phyloP scores from a whole-genome alignment of 2,797 vertebrate genomes.

The Parauchenoglanis punctatus region DNA sequence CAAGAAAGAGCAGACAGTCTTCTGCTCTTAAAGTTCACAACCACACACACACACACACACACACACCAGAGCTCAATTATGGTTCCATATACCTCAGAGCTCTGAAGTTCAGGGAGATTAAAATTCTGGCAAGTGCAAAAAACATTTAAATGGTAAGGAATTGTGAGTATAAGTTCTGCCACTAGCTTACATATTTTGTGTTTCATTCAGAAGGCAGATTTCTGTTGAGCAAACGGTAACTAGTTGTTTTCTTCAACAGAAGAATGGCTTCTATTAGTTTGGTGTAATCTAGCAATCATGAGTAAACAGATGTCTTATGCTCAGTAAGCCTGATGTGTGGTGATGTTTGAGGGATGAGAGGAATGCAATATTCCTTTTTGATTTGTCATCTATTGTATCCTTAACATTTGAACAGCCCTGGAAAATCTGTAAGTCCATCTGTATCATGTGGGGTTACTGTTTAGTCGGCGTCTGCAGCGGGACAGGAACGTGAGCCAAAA shows the following conservation, averaged over 20 bases:
- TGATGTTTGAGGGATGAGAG: neutral
- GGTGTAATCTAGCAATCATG: neutral
- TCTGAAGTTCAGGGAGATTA: constrained; percentile 20
- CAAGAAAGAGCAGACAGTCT: constrained; percentile 23
- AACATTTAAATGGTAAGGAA: neutral
- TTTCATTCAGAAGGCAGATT: neutral
- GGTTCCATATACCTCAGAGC: constrained; percentile 2
- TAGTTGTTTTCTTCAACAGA: neutral
- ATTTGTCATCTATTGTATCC: neutral
- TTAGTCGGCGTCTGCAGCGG: neutral
- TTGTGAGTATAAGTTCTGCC: neutral
- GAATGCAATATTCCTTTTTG: neutral
- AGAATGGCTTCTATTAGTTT: neutral
- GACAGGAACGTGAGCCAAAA: neutral
- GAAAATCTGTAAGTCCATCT: constrained; percentile 2
- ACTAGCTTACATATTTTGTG: neutral
- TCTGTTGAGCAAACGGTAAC: neutral
- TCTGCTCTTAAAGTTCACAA: constrained; percentile 10
- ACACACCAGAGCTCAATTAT: neutral
- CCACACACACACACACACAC: neutral
- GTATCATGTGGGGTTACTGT: constrained; percentile 8
- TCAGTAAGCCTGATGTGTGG: neutral
- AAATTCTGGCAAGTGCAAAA: neutral
- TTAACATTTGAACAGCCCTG: neutral
- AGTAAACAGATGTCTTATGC: neutral